These are phyloP conservation scores for Manacus vitellinus DNA, from an alignment of 2,113 vertebrate species.

Conservation along the genomic window DNA sequence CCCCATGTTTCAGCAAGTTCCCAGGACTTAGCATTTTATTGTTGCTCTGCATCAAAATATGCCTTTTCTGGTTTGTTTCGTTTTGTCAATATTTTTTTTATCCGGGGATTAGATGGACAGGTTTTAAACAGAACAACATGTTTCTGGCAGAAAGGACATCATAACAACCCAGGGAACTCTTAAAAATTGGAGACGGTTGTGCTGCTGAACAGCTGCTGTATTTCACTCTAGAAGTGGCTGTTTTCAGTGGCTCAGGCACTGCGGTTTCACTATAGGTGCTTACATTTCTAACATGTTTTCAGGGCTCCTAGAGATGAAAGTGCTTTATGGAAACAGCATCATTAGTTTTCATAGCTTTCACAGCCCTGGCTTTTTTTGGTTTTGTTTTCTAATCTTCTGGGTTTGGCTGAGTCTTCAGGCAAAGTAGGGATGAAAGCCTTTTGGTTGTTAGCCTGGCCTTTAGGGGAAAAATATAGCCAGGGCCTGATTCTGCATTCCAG, in stretches of 20 bases:
- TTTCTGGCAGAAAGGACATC: constrained; percentile 46
- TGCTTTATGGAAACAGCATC: background rate
- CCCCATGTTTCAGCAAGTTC: background rate
- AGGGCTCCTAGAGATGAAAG: background rate
- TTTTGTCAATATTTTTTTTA: fast-evolving
- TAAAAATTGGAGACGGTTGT: background rate
- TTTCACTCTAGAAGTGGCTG: background rate
- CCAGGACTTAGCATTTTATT: background rate
- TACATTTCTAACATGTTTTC: background rate
- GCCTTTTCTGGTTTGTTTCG: background rate
- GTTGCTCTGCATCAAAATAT: background rate
- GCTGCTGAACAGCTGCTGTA: background rate
- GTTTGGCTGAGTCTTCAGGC: constrained; percentile 4
- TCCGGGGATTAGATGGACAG: background rate
- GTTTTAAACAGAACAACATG: constrained; percentile 53
- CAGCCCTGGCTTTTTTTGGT: background rate
- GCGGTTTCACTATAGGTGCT: background rate
- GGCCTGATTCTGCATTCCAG: constrained; percentile 41
- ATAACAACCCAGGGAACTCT: constrained; percentile 2
- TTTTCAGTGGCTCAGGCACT: background rate
- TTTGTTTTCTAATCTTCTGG: constrained; percentile 7
- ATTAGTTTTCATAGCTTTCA: background rate
- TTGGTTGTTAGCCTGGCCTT: constrained; percentile 4
- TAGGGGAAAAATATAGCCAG: constrained; percentile 13
- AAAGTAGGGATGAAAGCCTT: background rate